phyloP scores from a whole-genome alignment of 2,888 invertebrate species.

The Amphipoea lucens region DNA sequence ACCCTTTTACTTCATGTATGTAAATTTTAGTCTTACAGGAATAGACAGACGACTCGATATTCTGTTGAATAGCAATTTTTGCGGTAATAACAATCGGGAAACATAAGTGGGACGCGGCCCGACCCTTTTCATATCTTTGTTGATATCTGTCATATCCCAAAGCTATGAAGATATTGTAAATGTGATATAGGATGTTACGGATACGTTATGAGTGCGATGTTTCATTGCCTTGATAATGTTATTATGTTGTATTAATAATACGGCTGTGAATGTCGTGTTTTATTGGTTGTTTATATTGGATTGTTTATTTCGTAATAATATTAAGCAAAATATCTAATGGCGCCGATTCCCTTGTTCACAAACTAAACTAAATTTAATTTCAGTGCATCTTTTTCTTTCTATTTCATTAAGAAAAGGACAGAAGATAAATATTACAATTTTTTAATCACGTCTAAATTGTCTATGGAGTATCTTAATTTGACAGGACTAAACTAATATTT shows the following conservation, averaged over 20 bases:
- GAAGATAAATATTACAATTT: no score
- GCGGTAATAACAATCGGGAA: conserved; percentile 84
- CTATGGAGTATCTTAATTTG: no score
- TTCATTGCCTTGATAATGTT: conserved; percentile 56
- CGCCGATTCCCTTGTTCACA: no score
- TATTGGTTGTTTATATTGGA: conserved; percentile 36
- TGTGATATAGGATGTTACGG: conserved; percentile 67
- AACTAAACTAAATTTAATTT: no score
- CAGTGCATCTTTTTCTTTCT: no score
- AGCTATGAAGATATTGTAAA: conserved; percentile 69
- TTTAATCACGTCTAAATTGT: no score
- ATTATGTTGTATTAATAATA: conserved; percentile 56
- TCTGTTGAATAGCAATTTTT: conserved; percentile 83
- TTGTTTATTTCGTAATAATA: not conserved
- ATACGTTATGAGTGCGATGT: conserved; percentile 55
- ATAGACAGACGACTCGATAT: conserved; percentile 78
- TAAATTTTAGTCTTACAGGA: conserved; percentile 72
- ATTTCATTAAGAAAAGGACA: no score
- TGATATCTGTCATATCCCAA: conserved; percentile 80
- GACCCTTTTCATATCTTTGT: conserved; percentile 82
- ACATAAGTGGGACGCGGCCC: conserved; percentile 78
- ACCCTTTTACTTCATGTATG: conserved; percentile 60
- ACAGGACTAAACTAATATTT: no score
- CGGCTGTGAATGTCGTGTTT: conserved; percentile 24
- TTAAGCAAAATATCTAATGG: not conserved